These are phyloP conservation scores for Eurystomus gularis DNA, from an alignment of 2,113 vertebrate species.

Conservation along the genomic window DNA sequence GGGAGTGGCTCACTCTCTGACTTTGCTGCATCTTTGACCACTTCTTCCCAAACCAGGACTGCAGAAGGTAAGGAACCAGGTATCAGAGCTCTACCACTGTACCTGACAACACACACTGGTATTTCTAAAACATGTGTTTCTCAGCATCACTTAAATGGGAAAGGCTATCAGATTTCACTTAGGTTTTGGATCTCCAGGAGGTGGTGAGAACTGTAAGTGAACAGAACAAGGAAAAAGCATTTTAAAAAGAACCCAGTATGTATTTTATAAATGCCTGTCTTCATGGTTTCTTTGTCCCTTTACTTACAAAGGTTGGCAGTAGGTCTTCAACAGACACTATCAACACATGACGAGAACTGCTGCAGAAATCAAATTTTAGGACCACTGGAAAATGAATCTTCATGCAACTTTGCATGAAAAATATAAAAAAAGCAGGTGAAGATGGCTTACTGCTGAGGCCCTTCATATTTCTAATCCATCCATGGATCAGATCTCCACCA, in stretches of 20 bases:
- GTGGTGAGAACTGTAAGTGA: neutral
- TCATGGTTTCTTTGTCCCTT: neutral
- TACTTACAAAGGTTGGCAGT: fast-evolving
- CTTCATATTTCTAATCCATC: neutral
- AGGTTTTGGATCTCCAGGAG: neutral
- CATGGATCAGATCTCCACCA: neutral
- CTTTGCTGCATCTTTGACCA: neutral
- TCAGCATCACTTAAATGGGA: neutral
- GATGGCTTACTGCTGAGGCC: neutral
- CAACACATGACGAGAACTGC: neutral
- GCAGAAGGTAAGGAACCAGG: neutral
- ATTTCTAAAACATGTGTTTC: neutral
- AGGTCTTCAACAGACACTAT: neutral
- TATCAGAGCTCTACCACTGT: neutral
- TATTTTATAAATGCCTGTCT: neutral
- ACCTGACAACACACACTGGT: fast-evolving
- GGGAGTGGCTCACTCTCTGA: neutral
- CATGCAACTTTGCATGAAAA: neutral
- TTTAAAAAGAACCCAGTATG: neutral
- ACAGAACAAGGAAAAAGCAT: neutral
- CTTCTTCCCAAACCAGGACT: neutral
- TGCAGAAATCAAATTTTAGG: neutral
- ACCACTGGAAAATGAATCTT: neutral
- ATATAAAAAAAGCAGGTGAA: neutral
- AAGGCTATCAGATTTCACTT: neutral